Evolutionary conservation across 2,113 vertebrate species (phyloP), one percentile per base, ranked within the genome.

Genomic region (Carassius carassius): DNA sequence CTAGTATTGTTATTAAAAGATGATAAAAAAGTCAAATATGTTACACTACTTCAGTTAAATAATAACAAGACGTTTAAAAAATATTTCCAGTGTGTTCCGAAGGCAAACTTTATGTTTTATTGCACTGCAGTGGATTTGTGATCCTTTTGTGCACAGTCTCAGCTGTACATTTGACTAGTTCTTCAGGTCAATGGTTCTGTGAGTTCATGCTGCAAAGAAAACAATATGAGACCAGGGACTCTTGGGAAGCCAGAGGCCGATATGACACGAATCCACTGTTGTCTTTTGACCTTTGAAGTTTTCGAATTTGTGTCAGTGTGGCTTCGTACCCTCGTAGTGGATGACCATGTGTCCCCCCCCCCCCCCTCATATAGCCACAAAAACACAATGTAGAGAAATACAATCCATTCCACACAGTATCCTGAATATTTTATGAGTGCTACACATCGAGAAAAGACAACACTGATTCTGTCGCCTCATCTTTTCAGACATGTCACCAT

Each of bases 351-450:
- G 21, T 19, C 1, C 5, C 16, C 35, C 32, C 32, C 32, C 4
- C 32, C 35, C 35, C 35, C 13, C 49, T 10, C 49, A 3, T 14
- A 6, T 25, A 51, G 32, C 76, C 29, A 19, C 13, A 54, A 76
- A 77, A 56, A 32, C 25, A 77, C 51, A 77, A 32, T 51, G 13
- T 49, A 75, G 4, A 29, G 16, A 17, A 56, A 54, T 44, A 12
- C 23, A 47, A 47, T 49, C 2, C 44, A 49, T 54, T 56, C 56
- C 19, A 19, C 76, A 37, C 14, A 21, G 70, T 44, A 62, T 78
- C 41, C 17, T 85, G 80, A 83, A 88, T 88, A 83, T 88, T 87
- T 85, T 32, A 87, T 72, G 69, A 82, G 12, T 3, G 56, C 41
- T 12, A 54, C 78, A 79, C 76, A 83, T 17, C 13, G 78, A 60